phyloP scores from a whole-genome alignment of 2,797 vertebrate species.

The Microcaecilia unicolor region DNA sequence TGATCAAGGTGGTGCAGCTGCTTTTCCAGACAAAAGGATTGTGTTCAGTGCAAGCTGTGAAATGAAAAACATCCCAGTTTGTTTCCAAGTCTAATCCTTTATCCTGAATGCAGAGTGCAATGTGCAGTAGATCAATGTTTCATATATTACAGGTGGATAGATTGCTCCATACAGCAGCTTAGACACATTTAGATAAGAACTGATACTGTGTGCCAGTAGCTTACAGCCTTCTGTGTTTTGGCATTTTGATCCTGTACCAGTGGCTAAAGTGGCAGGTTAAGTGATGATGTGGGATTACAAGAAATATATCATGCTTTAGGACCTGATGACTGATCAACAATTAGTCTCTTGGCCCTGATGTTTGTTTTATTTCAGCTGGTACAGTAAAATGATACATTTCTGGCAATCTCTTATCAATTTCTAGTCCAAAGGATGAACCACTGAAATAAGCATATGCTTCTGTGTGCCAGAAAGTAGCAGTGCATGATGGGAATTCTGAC shows the following conservation, averaged over 20 bases:
- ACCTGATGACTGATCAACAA: neutral
- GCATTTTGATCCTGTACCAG: constrained; percentile 4
- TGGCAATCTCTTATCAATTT: neutral
- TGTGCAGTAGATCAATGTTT: too few relatives aligned
- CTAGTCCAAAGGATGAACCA: constrained; percentile 1
- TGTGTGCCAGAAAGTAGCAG: neutral
- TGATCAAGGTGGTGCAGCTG: too few relatives aligned
- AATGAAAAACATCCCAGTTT: neutral
- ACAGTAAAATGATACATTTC: constrained; percentile 2
- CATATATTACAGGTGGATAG: constrained; percentile 2
- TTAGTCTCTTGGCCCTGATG: neutral
- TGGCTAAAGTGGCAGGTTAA: neutral
- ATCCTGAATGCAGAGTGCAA: too few relatives aligned
- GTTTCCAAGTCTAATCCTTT: too few relatives aligned
- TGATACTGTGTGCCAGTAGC: neutral
- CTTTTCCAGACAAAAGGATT: too few relatives aligned
- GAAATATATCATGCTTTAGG: constrained; percentile 7
- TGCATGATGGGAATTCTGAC: neutral
- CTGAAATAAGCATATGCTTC: neutral
- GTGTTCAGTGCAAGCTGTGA: too few relatives aligned
- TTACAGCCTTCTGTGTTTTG: constrained; percentile 1
- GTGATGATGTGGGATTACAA: neutral
- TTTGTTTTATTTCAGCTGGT: constrained; percentile 14
- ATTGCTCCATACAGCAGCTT: constrained; percentile 1
- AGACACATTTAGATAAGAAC: constrained; percentile 7